Percentiles rank a stretch among this genome's conserved stretches.
These are phyloP conservation scores for Upupa epops DNA, from an alignment of 2,113 vertebrate species.

Conservation along the genomic window DNA sequence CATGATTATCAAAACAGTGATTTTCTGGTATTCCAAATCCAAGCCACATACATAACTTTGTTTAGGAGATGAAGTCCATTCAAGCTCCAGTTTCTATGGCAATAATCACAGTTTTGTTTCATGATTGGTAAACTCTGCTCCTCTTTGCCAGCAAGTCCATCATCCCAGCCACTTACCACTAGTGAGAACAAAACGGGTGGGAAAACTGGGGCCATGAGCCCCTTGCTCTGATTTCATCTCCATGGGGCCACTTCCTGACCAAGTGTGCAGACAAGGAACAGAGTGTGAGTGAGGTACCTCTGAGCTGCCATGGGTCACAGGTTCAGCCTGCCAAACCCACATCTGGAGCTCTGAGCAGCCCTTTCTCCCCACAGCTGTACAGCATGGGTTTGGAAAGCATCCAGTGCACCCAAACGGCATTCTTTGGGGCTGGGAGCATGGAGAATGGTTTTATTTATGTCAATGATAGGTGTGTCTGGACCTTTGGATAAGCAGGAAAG, in stretches of 20 bases:
- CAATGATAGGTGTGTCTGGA: too few relatives aligned
- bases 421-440: neutral
- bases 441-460: neutral
- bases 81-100: neutral
- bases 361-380: neutral
- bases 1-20: too few relatives aligned
- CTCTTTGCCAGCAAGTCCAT: rapidly evolving
- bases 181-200: neutral
- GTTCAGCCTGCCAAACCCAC: neutral
- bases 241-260: rapidly evolving
- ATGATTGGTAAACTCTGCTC: neutral
- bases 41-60: neutral
- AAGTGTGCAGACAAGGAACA: rapidly evolving
- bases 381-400: neutral
- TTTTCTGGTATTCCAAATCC: neutral
- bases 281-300: neutral
- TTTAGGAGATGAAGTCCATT: neutral
- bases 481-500: neutral
- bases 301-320: rapidly evolving
- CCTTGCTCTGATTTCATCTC: neutral
- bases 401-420: neutral
- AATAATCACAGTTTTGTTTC: neutral
- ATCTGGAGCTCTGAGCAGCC: neutral
- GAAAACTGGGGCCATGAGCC: neutral
- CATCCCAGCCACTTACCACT: neutral